Percentiles rank a stretch among this genome's conserved stretches.
Conservation (phyloP, 2,888 invertebrate species). For the Nebria salina region DNA sequence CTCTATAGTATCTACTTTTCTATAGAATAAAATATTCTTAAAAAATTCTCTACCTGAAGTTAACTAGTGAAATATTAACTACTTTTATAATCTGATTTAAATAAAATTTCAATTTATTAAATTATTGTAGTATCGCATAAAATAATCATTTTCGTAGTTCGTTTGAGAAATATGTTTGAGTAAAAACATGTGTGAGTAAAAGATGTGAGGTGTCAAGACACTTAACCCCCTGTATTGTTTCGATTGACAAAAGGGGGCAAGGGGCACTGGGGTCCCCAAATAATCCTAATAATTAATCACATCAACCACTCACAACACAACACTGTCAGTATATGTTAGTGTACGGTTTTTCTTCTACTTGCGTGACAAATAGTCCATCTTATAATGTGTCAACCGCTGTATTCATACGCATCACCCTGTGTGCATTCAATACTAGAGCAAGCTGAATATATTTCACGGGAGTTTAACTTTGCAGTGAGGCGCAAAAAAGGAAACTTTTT, state of each 20-base stretch:
- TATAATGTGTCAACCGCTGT: constrained; percentile 20
- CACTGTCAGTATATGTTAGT: neutral
- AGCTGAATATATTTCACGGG: constrained; percentile 15
- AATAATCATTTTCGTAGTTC: too few species aligned
- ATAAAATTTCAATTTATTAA: too few species aligned
- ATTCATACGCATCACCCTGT: constrained; percentile 4
- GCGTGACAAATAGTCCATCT: constrained; percentile 19
- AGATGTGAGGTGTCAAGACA: constrained; percentile 9
- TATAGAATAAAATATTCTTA: too few species aligned
- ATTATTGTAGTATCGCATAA: too few species aligned
- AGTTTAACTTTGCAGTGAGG: neutral
- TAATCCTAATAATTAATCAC: constrained; percentile 21
- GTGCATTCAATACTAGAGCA: constrained; percentile 8
- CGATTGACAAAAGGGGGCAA: neutral
- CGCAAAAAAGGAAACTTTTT: constrained; percentile 48
- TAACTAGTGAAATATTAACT: too few species aligned
- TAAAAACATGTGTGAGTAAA: neutral
- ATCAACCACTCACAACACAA: neutral
- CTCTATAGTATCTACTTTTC: too few species aligned
- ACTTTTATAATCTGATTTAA: too few species aligned
- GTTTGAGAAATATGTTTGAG: too few species aligned
- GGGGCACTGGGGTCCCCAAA: neutral
- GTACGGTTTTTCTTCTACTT: constrained; percentile 15
- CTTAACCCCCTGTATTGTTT: constrained; percentile 17
- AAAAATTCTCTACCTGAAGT: too few species aligned